phyloP scores from a whole-genome alignment of 2,113 vertebrate genomes.

The Erythrocebus patas region DNA sequence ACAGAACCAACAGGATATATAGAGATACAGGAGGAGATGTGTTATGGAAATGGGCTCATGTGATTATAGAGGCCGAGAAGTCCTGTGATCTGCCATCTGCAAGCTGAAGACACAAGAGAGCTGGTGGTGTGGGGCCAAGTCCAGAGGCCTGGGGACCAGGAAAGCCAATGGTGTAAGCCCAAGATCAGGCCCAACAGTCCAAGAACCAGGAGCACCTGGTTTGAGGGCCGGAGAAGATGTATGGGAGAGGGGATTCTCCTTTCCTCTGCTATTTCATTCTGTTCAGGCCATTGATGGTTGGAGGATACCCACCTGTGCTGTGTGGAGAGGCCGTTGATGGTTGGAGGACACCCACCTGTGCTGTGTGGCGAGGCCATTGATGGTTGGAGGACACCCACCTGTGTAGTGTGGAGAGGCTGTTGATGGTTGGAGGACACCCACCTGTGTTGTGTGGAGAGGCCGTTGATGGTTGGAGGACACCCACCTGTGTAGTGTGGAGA shows the following conservation, averaged over 20 bases:
- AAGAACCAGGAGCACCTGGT: too few species aligned
- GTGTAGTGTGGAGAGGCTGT: fast-evolving
- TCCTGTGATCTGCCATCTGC: too few species aligned
- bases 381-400: too few species aligned
- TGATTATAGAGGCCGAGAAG: not conserved
- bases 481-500: fast-evolving
- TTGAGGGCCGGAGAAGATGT: not conserved
- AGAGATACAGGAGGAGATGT: not conserved
- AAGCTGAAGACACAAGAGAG: not conserved
- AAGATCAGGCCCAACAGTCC: not conserved
- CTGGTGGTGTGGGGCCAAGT: not conserved
- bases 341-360: too few species aligned
- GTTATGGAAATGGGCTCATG: not conserved
- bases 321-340: fast-evolving
- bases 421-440: fast-evolving
- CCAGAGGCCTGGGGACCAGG: not conserved
- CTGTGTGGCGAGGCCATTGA: fast-evolving
- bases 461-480: fast-evolving
- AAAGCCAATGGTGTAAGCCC: too few species aligned
- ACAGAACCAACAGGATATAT: not conserved
- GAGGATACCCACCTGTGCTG: fast-evolving
- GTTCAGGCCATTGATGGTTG: too few species aligned
- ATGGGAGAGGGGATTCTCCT: not conserved
- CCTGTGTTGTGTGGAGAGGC: fast-evolving
- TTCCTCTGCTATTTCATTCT: not conserved